phyloP scores from a whole-genome alignment of 2,797 vertebrate species.

The Phrynocephalus vlangalii region DNA sequence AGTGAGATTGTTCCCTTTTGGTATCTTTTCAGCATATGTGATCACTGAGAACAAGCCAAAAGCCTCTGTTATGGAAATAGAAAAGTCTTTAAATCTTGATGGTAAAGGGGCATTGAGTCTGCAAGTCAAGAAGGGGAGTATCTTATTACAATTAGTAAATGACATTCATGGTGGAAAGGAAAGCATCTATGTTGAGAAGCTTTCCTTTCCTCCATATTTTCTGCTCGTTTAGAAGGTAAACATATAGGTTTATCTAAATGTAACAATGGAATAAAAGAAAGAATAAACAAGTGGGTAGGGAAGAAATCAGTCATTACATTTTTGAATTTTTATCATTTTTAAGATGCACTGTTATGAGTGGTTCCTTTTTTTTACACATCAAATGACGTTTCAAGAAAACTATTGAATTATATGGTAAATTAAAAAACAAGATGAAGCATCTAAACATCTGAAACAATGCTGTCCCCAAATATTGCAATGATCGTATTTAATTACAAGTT shows the following conservation, averaged over 20 bases:
- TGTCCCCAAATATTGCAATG: conserved; percentile 61
- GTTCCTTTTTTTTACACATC: neutral
- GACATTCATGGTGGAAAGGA: neutral
- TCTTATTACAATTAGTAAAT: neutral
- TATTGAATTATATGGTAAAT: conserved; percentile 71
- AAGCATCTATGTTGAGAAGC: no score
- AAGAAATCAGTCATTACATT: neutral
- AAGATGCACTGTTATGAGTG: neutral
- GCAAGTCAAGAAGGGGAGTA: neutral
- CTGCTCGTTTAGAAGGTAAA: neutral
- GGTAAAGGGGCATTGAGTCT: neutral
- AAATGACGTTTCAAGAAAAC: conserved; percentile 54
- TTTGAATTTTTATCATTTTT: neutral
- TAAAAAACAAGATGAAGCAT: conserved; percentile 60
- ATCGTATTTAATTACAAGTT: conserved; percentile 70
- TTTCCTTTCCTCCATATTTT: neutral
- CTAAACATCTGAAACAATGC: conserved; percentile 66
- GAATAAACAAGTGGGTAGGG: neutral
- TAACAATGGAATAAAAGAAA: no score
- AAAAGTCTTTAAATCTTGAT: neutral
- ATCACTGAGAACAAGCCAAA: no score
- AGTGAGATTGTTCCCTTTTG: no score
- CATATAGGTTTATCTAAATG: neutral
- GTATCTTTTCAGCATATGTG: no score
- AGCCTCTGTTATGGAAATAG: no score